Conservation (phyloP, 2,797 vertebrate genomes). For the Acridotheres tristis region DNA sequence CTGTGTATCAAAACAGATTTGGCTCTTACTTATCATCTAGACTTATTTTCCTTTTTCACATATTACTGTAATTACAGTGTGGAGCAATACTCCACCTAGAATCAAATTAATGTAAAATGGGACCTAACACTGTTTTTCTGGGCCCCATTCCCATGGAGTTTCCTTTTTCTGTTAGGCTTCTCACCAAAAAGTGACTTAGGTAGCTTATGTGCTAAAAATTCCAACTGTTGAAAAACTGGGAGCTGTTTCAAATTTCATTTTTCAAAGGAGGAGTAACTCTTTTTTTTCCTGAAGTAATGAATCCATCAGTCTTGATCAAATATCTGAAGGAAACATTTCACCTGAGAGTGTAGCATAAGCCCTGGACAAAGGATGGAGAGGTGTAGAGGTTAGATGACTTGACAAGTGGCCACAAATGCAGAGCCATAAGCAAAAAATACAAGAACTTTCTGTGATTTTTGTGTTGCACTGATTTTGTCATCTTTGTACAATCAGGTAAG, state of each 20-base stretch:
- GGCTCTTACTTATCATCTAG: not conserved
- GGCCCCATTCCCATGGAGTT: not conserved
- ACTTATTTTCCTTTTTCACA: not conserved
- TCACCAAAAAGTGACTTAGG: constrained; percentile 17
- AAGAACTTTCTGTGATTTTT: not conserved
- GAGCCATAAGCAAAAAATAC: not conserved
- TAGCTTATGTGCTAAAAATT: constrained; percentile 5
- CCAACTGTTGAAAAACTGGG: not conserved
- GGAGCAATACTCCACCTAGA: not conserved
- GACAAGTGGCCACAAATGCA: not conserved
- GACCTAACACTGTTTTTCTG: not conserved
- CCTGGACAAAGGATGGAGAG: not conserved
- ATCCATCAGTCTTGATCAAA: not conserved
- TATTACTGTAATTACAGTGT: not conserved
- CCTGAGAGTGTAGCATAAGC: not conserved
- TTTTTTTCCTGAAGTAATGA: not conserved
- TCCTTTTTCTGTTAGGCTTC: constrained; percentile 17
- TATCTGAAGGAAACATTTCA: not conserved
- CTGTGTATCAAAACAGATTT: not conserved
- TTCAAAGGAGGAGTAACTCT: not conserved
- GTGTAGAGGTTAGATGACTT: not conserved
- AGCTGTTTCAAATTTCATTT: constrained; percentile 1
- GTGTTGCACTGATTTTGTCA: not conserved
- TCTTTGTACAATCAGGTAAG: not conserved
- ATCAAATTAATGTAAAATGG: not conserved